phyloP scores from a whole-genome alignment of 1,140 invertebrate species.

The Pseudomyrmex sp. region DNA sequence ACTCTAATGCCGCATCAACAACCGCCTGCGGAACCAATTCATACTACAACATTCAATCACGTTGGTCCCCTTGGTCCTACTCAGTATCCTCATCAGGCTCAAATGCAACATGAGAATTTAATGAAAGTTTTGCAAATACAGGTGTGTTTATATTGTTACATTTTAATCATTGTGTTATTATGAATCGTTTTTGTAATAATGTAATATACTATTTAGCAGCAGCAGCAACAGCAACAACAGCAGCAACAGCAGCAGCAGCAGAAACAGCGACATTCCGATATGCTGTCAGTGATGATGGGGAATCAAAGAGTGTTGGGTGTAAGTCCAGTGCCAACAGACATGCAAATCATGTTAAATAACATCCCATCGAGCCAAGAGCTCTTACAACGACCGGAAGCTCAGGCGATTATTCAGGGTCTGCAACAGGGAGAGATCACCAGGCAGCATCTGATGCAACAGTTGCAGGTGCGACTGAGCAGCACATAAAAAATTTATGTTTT shows the following conservation, averaged over 20 bases:
- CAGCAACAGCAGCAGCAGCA: slow-evolving; percentile 81
- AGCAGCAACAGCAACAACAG: slow-evolving; percentile 77
- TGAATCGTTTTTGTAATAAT: not conserved
- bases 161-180: not conserved
- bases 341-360: slow-evolving; percentile 86
- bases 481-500: too few species aligned
- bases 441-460: slow-evolving; percentile 90
- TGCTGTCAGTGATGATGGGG: slow-evolving; percentile 83
- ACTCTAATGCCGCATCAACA: slow-evolving; percentile 62
- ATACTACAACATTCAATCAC: slow-evolving; percentile 78
- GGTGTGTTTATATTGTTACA: not conserved
- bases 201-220: slow-evolving; percentile 54
- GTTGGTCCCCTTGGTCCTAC: slow-evolving; percentile 81
- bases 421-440: slow-evolving; percentile 91
- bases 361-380: slow-evolving; percentile 86
- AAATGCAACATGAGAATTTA: slow-evolving; percentile 85
- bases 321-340: slow-evolving; percentile 86
- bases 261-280: slow-evolving; percentile 83
- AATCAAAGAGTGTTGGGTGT: slow-evolving; percentile 81
- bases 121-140: slow-evolving; percentile 86
- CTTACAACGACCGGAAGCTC: slow-evolving; percentile 89
- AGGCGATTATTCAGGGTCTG: slow-evolving; percentile 90
- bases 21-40: slow-evolving; percentile 75
- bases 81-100: slow-evolving; percentile 83
- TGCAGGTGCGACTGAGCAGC: slow-evolving; percentile 81